A percentile compares a stretch with the other conserved stretches of the same genome.
These are phyloP conservation scores for Anableps anableps DNA, from an alignment of 2,797 vertebrate species.

Conservation along the genomic window DNA sequence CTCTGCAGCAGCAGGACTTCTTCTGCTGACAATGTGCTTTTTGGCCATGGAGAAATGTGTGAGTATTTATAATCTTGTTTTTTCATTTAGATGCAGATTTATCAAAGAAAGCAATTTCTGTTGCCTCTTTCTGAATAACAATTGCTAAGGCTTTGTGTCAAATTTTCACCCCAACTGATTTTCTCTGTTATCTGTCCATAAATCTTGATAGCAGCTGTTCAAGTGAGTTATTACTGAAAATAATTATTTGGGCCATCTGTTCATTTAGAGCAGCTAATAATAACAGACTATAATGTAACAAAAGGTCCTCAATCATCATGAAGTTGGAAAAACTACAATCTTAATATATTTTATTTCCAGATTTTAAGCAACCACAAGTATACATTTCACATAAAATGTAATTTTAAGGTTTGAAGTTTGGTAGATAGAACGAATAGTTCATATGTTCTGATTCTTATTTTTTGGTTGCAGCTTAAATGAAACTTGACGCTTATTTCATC, in stretches of 20 bases:
- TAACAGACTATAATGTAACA: neutral
- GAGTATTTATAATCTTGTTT: conserved; percentile 65
- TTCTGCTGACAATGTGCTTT: conserved; percentile 58
- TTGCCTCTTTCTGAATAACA: too few species aligned
- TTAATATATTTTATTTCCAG: neutral
- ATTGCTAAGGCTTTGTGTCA: too few species aligned
- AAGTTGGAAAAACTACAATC: neutral
- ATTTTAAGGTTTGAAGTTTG: neutral
- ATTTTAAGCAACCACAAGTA: neutral
- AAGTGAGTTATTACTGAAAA: neutral
- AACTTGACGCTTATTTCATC: neutral
- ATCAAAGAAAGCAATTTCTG: neutral
- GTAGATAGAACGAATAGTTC: neutral
- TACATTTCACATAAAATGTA: neutral
- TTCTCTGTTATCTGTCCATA: neutral
- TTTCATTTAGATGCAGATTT: neutral
- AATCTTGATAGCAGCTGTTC: neutral
- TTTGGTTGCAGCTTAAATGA: neutral
- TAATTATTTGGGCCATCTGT: neutral
- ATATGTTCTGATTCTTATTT: neutral
- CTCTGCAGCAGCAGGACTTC: conserved; percentile 49
- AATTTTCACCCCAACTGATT: neutral
- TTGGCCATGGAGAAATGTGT: conserved; percentile 60
- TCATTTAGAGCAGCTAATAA: neutral
- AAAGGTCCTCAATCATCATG: neutral